Conservation (phyloP, 2,888 invertebrate species). For the Neoaliturus tenellus region DNA sequence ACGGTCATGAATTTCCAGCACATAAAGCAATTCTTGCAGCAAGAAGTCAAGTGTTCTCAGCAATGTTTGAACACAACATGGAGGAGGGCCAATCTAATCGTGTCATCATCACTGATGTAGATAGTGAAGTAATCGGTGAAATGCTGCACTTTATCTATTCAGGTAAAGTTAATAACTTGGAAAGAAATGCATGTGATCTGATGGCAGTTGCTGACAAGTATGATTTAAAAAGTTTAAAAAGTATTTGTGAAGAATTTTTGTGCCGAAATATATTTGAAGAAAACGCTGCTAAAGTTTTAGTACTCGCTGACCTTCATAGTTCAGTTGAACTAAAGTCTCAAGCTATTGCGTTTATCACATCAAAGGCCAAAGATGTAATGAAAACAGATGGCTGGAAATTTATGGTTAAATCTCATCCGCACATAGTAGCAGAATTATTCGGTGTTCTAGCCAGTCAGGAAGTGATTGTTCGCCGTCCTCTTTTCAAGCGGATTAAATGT, state of each 20-base stretch:
- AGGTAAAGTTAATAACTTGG: slow-evolving; percentile 95
- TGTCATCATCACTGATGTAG: slow-evolving; percentile 98
- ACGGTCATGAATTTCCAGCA: slow-evolving; percentile 93
- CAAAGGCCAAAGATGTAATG: slow-evolving; percentile 99
- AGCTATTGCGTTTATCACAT: slow-evolving; percentile 99
- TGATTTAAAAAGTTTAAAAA: slow-evolving; percentile 98
- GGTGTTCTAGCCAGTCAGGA: slow-evolving; percentile 99
- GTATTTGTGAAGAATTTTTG: slow-evolving; percentile 98
- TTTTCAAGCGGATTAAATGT: slow-evolving; percentile 81
- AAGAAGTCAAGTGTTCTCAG: slow-evolving; percentile 98
- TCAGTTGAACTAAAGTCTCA: slow-evolving; percentile 99
- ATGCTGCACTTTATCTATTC: slow-evolving; percentile 99
- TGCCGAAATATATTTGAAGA: slow-evolving; percentile 96
- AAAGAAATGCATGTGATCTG: slow-evolving; percentile 99
- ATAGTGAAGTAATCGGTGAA: slow-evolving; percentile 97
- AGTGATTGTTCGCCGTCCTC: slow-evolving; percentile 98
- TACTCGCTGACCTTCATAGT: slow-evolving; percentile 97
- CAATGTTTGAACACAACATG: slow-evolving; percentile 99
- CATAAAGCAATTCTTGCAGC: slow-evolving; percentile 97
- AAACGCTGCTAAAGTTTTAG: slow-evolving; percentile 97
- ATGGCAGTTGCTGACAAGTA: slow-evolving; percentile 99
- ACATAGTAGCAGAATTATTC: slow-evolving; percentile 99
- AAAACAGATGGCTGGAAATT: slow-evolving; percentile 98
- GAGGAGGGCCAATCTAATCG: slow-evolving; percentile 97
- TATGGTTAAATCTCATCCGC: slow-evolving; percentile 98